Conservation (phyloP, 2,797 vertebrate genomes). For the Xenopus petersii region DNA sequence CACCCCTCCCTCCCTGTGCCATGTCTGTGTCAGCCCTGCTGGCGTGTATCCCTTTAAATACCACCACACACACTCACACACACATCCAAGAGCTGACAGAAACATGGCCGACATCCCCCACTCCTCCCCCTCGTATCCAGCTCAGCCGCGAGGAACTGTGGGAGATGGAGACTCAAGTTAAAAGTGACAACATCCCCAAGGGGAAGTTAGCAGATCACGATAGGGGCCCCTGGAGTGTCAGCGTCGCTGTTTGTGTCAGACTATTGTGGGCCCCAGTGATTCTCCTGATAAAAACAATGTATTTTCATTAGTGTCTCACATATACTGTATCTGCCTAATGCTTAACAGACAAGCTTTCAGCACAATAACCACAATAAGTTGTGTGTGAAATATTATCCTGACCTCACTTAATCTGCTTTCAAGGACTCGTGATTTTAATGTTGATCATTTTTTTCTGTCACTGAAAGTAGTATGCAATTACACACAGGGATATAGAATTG, state of each 20-base stretch:
- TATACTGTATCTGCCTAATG: too few species aligned
- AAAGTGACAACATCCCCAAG: constrained; percentile 69
- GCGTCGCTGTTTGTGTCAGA: background rate
- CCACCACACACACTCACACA: constrained; percentile 20
- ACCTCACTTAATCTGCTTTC: too few species aligned
- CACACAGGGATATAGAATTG: too few species aligned
- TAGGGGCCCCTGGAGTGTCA: constrained; percentile 14
- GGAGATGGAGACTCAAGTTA: constrained; percentile 80
- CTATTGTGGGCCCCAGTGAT: background rate
- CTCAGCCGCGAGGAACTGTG: constrained; percentile 86
- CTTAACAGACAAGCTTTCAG: too few species aligned
- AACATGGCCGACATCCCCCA: constrained; percentile 94
- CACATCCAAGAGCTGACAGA: constrained; percentile 63
- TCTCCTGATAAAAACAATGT: background rate
- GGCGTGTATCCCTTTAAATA: background rate
- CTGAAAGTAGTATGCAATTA: too few species aligned
- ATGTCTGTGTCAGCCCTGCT: constrained; percentile 48
- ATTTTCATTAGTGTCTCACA: too few species aligned
- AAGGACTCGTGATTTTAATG: too few species aligned
- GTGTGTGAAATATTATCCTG: too few species aligned
- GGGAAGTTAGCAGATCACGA: constrained; percentile 43
- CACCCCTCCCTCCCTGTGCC: constrained; percentile 54
- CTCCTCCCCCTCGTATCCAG: constrained; percentile 50
- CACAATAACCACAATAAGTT: too few species aligned
- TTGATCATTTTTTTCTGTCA: too few species aligned